These are phyloP conservation scores for Decapterus maruadsi DNA, from an alignment of 2,797 vertebrate species.

Conservation along the genomic window DNA sequence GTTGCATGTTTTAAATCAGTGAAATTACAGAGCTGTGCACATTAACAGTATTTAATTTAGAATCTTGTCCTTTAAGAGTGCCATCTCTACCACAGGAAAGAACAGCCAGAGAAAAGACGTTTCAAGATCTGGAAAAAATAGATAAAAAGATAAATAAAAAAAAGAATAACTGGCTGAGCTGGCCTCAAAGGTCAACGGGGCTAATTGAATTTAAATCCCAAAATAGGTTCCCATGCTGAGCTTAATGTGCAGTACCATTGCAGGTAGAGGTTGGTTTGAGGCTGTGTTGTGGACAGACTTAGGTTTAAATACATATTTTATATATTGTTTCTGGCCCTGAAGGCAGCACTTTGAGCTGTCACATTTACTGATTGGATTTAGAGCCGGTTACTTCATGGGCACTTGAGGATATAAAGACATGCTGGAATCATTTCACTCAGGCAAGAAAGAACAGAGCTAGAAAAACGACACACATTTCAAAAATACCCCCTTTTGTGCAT, in stretches of 20 bases:
- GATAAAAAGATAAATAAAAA: neutral
- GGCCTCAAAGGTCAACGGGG: constrained; percentile 37
- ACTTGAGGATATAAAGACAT: constrained; percentile 43
- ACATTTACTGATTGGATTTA: constrained; percentile 36
- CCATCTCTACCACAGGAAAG: too few species aligned
- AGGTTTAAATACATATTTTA: constrained; percentile 29
- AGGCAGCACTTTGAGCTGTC: constrained; percentile 25
- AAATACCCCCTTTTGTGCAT: constrained; percentile 15
- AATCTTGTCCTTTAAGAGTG: constrained; percentile 7
- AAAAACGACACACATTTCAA: constrained; percentile 24
- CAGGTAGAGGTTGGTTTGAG: constrained; percentile 3
- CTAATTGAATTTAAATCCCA: constrained; percentile 66
- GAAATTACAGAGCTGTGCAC: neutral
- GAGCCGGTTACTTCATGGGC: constrained; percentile 15
- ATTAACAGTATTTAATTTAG: neutral
- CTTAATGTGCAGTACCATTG: constrained; percentile 42
- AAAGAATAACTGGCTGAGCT: constrained; percentile 21
- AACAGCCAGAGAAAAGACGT: constrained; percentile 19
- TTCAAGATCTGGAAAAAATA: neutral
- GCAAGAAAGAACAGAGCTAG: neutral
- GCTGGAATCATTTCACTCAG: constrained; percentile 38
- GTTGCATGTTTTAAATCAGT: constrained; percentile 12
- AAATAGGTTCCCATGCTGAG: constrained; percentile 19
- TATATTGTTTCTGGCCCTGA: neutral
- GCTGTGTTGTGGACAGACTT: constrained; percentile 17